These are phyloP conservation scores for Vidua macroura DNA, from an alignment of 2,113 vertebrate species.

Conservation along the genomic window DNA sequence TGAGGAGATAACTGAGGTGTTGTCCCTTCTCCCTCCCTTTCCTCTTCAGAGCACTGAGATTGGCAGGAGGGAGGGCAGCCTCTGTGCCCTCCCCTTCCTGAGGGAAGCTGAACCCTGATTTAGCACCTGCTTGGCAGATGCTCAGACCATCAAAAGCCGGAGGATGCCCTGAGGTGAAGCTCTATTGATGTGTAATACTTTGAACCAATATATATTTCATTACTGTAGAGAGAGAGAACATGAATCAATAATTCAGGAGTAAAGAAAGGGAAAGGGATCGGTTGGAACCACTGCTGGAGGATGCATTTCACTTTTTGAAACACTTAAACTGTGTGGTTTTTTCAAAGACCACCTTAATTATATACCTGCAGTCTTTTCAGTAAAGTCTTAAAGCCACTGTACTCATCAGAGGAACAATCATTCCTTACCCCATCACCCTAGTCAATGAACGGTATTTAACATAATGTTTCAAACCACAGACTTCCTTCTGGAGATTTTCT, in stretches of 20 bases:
- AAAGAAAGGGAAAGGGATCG: background rate
- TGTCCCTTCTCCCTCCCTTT: background rate
- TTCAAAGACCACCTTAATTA: background rate
- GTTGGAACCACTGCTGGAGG: background rate
- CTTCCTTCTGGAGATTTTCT: background rate
- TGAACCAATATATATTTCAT: conserved; percentile 39
- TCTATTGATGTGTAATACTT: conserved; percentile 11
- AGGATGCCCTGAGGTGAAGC: background rate
- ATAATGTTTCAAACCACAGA: background rate
- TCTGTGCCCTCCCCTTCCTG: accelerated
- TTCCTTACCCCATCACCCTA: background rate
- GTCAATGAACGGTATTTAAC: background rate
- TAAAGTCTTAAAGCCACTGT: background rate
- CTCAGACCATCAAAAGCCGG: background rate
- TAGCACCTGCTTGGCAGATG: background rate
- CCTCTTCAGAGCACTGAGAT: background rate
- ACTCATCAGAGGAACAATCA: background rate
- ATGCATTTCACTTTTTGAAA: background rate
- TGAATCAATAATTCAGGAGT: conserved; percentile 45
- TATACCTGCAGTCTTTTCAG: background rate
- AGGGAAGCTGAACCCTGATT: background rate
- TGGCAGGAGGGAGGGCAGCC: background rate
- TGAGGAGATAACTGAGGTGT: background rate
- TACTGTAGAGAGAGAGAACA: background rate
- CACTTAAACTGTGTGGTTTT: background rate